These are phyloP conservation scores for Ophiodon elongatus DNA, from an alignment of 2,113 vertebrate genomes.

Conservation along the genomic window DNA sequence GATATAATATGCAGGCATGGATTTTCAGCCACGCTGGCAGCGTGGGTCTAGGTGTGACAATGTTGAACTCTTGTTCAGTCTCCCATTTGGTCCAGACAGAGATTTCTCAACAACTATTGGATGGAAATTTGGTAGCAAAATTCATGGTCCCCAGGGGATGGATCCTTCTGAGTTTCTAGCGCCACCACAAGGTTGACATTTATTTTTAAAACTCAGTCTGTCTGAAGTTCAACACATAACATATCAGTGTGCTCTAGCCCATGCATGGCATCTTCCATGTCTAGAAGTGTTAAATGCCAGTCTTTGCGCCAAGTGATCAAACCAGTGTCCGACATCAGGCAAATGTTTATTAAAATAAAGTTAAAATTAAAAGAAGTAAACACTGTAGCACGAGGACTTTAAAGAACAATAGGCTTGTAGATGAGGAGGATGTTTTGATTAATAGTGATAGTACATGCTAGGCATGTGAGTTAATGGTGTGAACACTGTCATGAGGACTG, in stretches of 20 bases:
- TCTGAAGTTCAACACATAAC: not conserved
- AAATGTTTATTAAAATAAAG: not conserved
- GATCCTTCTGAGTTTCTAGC: not conserved
- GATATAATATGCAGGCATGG: not conserved
- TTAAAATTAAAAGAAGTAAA: not conserved
- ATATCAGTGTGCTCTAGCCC: not conserved
- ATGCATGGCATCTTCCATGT: not conserved
- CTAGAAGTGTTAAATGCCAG: not conserved
- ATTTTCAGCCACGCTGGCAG: no score
- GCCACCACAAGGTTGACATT: not conserved
- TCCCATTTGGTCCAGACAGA: not conserved
- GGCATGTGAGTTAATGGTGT: slow-evolving; percentile 36
- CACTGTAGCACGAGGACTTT: not conserved
- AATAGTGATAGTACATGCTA: slow-evolving; percentile 21
- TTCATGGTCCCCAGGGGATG: no score
- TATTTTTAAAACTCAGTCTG: not conserved
- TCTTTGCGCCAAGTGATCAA: not conserved
- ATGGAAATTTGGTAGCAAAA: not conserved
- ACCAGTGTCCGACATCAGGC: not conserved
- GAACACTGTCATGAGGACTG: slow-evolving; percentile 28
- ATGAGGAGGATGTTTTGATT: slow-evolving; percentile 23
- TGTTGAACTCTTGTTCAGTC: not conserved
- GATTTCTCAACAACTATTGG: not conserved
- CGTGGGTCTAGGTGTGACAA: not conserved
- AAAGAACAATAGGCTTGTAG: not conserved